A percentile compares a stretch with the other conserved stretches of the same genome.
Conservation (phyloP, 2,888 invertebrate species). For the Heliconius sara region DNA sequence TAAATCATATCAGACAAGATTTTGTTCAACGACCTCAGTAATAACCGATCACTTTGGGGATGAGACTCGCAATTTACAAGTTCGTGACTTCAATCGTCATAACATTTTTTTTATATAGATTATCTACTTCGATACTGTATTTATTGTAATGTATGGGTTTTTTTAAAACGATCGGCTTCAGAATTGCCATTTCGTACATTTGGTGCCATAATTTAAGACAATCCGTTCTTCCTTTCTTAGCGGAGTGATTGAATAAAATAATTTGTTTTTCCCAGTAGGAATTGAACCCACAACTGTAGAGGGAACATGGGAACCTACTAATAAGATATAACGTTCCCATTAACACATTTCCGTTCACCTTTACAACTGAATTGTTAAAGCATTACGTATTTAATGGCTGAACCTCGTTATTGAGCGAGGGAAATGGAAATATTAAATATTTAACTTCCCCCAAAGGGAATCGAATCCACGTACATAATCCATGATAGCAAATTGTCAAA, state of each 20-base stretch:
- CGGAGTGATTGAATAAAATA: no score
- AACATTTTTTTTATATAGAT: constrained; percentile 16
- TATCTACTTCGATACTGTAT: neutral
- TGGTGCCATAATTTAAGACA: no score
- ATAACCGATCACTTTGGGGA: constrained; percentile 10
- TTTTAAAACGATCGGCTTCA: neutral
- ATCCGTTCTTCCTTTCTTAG: no score
- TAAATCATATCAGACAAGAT: constrained; percentile 15
- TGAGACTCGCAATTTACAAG: constrained; percentile 9
- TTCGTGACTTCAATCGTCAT: constrained; percentile 10
- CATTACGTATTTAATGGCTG: no score
- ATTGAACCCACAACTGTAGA: neutral
- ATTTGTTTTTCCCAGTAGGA: no score
- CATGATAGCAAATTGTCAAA: neutral
- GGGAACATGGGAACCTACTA: neutral
- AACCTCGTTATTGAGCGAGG: no score
- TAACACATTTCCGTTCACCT: no score
- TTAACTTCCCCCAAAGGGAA: no score
- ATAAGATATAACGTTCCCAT: neutral
- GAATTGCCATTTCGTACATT: neutral
- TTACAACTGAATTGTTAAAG: no score
- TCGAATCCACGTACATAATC: neutral
- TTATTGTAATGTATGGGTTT: neutral
- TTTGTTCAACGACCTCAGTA: constrained; percentile 22
- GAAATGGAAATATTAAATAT: no score